Base-by-base conservation (phyloP, 2,888 invertebrate species). In the Hypercompe scribonia region DNA sequence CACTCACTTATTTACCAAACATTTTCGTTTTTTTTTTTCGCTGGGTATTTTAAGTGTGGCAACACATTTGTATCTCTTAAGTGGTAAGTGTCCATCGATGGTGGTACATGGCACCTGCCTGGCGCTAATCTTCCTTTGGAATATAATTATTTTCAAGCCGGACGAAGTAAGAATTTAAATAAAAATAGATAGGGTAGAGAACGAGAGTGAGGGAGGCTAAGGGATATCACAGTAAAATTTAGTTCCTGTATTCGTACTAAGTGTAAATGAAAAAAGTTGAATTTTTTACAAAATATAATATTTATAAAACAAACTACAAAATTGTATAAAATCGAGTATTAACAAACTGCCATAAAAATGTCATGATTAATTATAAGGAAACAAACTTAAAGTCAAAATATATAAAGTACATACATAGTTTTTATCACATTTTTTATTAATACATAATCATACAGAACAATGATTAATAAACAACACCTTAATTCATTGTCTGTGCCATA, bases 271-370 rank as follows among this genome's bases (percentile, higher is more conserved):
- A 58, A 58, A 58, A 13, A 11, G 1, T 18, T 28, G 0, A 15
- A 4, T 15, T 61, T 61, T 61, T 61, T 31, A 61, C 31, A 61
- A 61, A 61, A 61, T 61, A 61, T 61, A 58, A 64, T 65, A 71
- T 36, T 18, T 33, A 54, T 24, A 65, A 36, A 65, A 65, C 65
- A 65, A 50, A 65, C 36, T 65, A 65, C 71, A 71, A 71, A 71
- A 64, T 65, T 71, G 65, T 65, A 71, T 36, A 71, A 71, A 71
- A 50, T 61, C 31, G 61, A 61, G 61, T 61, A 31, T 61, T 28
- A 61, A 61, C 61, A 31, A 31, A 61, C 58, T 58, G 4, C 0
- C 15, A 58, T n/a, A 28, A 58, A 18, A 61, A 31, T 31, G 31
- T 61, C 61, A 61, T 61, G 61, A 66, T 58, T 21, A 50, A 18